Evolutionary conservation across 2,113 vertebrate genomes (phyloP).

Genomic region (Triplophysa dalaica): DNA sequence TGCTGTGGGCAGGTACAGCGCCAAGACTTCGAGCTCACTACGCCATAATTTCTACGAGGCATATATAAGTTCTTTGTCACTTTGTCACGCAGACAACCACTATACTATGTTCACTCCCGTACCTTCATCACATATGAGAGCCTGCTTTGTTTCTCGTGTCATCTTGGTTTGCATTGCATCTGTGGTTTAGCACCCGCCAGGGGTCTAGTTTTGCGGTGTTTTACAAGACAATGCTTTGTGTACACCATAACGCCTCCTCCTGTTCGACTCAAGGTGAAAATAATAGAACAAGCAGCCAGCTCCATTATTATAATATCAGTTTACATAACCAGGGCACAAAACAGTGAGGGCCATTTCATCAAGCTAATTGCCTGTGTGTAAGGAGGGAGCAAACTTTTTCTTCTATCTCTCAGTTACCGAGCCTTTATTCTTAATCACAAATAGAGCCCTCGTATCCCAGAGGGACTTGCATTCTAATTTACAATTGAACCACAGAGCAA

Average conservation of each 20-base stretch:
- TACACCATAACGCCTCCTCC: slow-evolving; percentile 64
- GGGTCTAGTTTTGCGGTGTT: slow-evolving; percentile 18
- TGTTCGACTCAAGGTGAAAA: slow-evolving; percentile 84
- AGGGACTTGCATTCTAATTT: slow-evolving; percentile 97
- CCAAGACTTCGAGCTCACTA: slow-evolving; percentile 39
- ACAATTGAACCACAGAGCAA: slow-evolving; percentile 99
- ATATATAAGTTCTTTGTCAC: slow-evolving; percentile 41
- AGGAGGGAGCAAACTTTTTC: slow-evolving; percentile 92
- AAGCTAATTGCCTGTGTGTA: slow-evolving; percentile 98
- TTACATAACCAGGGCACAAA: slow-evolving; percentile 84
- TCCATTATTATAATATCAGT: slow-evolving; percentile 91
- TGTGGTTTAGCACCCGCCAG: slow-evolving; percentile 41
- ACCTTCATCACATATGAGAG: slow-evolving; percentile 49
- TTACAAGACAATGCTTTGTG: slow-evolving; percentile 55
- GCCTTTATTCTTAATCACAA: slow-evolving; percentile 99
- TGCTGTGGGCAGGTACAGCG: slow-evolving; percentile 26
- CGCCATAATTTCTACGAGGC: slow-evolving; percentile 38
- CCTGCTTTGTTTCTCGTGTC: slow-evolving; percentile 52
- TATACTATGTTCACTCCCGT: slow-evolving; percentile 52
- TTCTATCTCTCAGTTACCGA: slow-evolving; percentile 92
- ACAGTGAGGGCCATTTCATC: slow-evolving; percentile 90
- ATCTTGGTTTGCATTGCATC: slow-evolving; percentile 46
- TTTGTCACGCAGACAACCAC: slow-evolving; percentile 42
- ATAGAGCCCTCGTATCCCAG: slow-evolving; percentile 91
- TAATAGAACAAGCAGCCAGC: slow-evolving; percentile 89